Evolutionary conservation across 2,113 vertebrate genomes (phyloP).

Genomic region (Taxidea taxus): DNA sequence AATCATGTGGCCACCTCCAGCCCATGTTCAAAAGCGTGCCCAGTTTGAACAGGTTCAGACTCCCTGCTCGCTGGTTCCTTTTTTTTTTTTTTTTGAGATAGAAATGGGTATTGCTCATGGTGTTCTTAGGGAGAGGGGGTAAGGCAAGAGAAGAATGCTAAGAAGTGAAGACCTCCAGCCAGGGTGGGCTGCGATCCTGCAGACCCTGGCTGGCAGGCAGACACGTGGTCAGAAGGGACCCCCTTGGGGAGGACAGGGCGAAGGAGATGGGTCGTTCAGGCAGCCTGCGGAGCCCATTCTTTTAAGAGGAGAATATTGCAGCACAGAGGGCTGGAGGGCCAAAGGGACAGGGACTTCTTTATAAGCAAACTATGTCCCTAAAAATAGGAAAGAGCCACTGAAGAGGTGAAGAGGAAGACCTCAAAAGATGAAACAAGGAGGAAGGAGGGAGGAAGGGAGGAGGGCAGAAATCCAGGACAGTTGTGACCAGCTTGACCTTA

Average conservation of each 20-base stretch:
- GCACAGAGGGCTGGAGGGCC: not conserved
- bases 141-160: not conserved
- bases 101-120: not conserved
- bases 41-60: not conserved
- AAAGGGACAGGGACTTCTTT: not conserved
- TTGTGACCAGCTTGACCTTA: not conserved
- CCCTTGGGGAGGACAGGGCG: no score
- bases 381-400: not conserved
- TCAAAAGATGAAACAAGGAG: not conserved
- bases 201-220: no score
- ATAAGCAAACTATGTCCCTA: not conserved
- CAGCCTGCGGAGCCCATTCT: accelerated
- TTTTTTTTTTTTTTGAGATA: not conserved
- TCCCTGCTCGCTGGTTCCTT: not conserved
- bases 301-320: not conserved
- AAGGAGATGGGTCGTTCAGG: accelerated
- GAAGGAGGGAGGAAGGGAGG: not conserved
- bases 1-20: not conserved
- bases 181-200: not conserved
- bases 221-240: not conserved
- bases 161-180: not conserved
- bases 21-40: not conserved
- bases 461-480: not conserved
- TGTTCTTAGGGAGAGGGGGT: not conserved
- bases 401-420: not conserved